Evolutionary conservation across 1,140 invertebrate species (phyloP).

Genomic region (Magallana angulata): DNA sequence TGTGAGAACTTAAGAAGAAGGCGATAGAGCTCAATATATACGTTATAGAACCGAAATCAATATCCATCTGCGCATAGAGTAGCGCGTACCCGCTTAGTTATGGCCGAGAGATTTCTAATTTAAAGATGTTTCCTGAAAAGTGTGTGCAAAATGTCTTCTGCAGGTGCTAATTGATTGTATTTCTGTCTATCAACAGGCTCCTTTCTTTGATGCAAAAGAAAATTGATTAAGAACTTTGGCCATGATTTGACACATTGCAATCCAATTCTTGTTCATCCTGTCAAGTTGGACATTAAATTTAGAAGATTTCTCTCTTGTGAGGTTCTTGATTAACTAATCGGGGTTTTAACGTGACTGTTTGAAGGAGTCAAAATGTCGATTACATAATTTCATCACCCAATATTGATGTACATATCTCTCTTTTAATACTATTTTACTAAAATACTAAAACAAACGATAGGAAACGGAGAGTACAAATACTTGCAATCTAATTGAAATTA

Average conservation of each 20-base stretch:
- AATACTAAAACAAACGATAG: no score
- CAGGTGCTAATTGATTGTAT: background rate
- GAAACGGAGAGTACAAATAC: no score
- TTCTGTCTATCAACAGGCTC: constrained; percentile 11
- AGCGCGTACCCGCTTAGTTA: background rate
- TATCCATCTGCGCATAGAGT: background rate
- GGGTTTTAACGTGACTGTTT: no score
- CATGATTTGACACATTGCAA: constrained; percentile 5
- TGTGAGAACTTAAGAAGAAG: no score
- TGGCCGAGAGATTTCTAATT: constrained; percentile 13
- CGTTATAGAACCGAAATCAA: background rate
- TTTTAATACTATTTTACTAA: no score
- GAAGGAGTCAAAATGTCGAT: no score
- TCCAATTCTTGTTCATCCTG: background rate
- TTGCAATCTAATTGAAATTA: no score
- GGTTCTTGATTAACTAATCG: no score
- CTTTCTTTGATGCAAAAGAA: background rate
- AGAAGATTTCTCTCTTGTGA: background rate
- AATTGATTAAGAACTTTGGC: background rate
- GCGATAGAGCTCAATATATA: no score
- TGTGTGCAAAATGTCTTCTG: background rate
- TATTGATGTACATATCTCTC: no score
- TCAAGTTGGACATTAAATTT: background rate
- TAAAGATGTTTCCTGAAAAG: constrained; percentile 2
- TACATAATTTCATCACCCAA: no score